Evolutionary conservation across 1,140 invertebrate species (phyloP), one percentile per base, ranked within the genome.

Genomic region (Bombus sibiricus): DNA sequence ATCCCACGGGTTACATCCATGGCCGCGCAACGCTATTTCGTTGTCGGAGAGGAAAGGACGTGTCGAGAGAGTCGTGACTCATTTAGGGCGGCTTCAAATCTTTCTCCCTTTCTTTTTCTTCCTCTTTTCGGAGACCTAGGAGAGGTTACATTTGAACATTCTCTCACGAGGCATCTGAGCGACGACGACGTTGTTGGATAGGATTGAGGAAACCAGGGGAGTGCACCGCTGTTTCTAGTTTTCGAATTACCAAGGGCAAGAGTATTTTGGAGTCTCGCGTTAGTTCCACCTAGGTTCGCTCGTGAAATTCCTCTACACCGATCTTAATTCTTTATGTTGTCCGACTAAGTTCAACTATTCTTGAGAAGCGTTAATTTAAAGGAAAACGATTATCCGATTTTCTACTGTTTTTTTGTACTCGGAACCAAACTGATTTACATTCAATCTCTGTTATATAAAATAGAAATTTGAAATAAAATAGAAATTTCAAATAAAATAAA

Each of bases 11-110:
- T 59, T 59, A 37, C 74, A 37, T 75, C 47, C 32, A 37, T 39
- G 13, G 74, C 47, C 73, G 32, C 34, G 34, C 47, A 57, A 59
- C 47, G 53, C 25, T 76, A 76, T 80, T 88, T 77, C 77, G 69
- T 81, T 68, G 57, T 18, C 41, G 84, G 4, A 3, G 53, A 59
- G 43, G 18, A 69, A 66, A 47, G 64, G 39, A 72, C 76, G 72
- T 57, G 41, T 64, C 81, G 41, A 69, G 64, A 32, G 59, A 85
- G 64, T 81, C 87, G 88, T 86, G 83, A 89, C 83, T 89, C 87
- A 86, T 83, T 81, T 69, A 57, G n/a, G 82, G 88, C 37, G 43
- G 39, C 25, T 66, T 64, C 75, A 82, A 86, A 81, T 88, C 43
- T 34, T 32, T 34, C 57, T 13, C 37, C 15, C 66, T 22, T 32